Evolutionary conservation across 2,797 vertebrate species (phyloP), one percentile per base, ranked within the genome.

Genomic region (Garrulus glandarius): DNA sequence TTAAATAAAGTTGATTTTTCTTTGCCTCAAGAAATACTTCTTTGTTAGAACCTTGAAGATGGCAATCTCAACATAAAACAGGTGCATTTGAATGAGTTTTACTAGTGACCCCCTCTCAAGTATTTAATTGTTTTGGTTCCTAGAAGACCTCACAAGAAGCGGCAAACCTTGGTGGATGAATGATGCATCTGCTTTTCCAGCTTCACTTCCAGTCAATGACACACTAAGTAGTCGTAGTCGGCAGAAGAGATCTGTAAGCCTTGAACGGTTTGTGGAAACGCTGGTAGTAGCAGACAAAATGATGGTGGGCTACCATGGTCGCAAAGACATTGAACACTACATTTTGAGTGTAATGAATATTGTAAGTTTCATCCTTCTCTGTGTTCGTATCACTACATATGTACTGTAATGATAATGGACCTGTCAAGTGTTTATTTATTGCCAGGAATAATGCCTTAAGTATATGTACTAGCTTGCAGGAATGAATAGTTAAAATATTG

Each of bases 311-410:
- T 99, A 99, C 97, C 99, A 99, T 80, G 99, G 99, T 65, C 99
- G 99, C 96, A 99, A 99, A 98, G 99, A 99, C 98, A 99, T 99
- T 61, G 99, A 99, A 80, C 99, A 99, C 98, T 99, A 99, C 98
- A 98, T 99, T 98, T 96, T 99, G 98, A 99, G 99, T 67, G 99
- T 99, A 93, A 99, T 99, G 99, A 99, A 99, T 98, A 99, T 99
- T 99, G 99, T 99, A 99, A 99, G 99, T 99, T 99, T 99, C 98
- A 99, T 98, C 98, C 98, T 98, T 98, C 96, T 98, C 96, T 97
- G 92, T 91, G 78, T 84, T 96, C 7, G 2, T 92, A 61, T 61
- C 53, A 69, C 15, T 36, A 39, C 26, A 1, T 21, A 5, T 41
- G 20, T 68, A 6, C 27, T 61, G 55, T 74, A 72, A 52, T 46